Conservation (phyloP, 2,797 vertebrate genomes). For the Anas georgica region DNA sequence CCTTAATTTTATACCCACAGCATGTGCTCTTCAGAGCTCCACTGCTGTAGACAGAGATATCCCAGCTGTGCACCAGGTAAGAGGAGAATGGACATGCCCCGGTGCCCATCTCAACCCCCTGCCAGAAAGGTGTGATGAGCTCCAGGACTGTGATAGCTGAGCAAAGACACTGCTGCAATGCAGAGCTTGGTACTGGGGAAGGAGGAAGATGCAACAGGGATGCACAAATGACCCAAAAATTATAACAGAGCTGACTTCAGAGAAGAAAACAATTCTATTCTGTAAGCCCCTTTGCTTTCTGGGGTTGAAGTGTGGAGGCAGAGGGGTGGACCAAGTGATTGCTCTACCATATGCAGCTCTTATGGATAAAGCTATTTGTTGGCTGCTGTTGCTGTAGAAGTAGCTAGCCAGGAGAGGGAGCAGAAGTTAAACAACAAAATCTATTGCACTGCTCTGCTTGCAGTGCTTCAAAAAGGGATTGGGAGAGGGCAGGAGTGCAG, state of each 20-base stretch:
- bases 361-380: fast-evolving
- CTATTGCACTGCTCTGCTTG: background rate
- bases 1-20: background rate
- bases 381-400: background rate
- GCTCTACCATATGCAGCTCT: background rate
- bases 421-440: background rate
- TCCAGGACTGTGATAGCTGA: background rate
- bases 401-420: conserved; percentile 50
- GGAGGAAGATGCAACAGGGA: background rate
- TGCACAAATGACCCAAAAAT: background rate
- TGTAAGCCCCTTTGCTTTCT: background rate
- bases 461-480: fast-evolving
- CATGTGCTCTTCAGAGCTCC: background rate
- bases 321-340: background rate
- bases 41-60: background rate
- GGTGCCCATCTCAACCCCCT: background rate
- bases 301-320: background rate
- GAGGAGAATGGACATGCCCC: fast-evolving
- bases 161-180: background rate
- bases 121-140: background rate
- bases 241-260: background rate
- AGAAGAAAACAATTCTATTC: background rate
- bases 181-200: background rate
- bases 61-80: background rate
- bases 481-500: background rate